Evolutionary conservation across 2,888 invertebrate species (phyloP).

Genomic region (Agrypnus murinus): DNA sequence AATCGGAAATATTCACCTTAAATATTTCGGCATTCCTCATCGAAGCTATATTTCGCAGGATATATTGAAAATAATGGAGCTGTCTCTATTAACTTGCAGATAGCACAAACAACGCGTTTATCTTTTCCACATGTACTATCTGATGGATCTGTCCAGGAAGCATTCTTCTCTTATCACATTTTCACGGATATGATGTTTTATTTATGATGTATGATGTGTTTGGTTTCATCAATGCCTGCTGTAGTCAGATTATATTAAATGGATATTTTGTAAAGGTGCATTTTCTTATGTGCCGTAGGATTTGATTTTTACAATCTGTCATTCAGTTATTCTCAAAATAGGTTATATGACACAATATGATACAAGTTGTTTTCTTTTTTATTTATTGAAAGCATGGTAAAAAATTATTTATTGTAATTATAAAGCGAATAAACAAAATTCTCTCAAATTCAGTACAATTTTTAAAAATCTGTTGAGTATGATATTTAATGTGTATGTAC

Average conservation of each 20-base stretch:
- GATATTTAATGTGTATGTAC: no score
- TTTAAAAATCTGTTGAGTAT: no score
- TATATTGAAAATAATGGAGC: conserved; percentile 28
- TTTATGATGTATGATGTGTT: conserved; percentile 32
- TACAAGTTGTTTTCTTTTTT: neutral
- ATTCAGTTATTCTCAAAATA: neutral
- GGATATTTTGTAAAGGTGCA: conserved; percentile 5
- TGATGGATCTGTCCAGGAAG: conserved; percentile 32
- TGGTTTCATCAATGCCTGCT: conserved; percentile 6
- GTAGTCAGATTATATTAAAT: conserved; percentile 17
- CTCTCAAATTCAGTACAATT: no score
- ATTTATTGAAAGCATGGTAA: neutral
- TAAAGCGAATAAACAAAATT: no score
- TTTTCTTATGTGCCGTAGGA: neutral
- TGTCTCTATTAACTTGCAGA: conserved; percentile 29
- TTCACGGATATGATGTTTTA: conserved; percentile 31
- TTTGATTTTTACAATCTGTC: neutral
- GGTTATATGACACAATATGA: neutral
- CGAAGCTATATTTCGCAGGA: conserved; percentile 16
- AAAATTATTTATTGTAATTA: neutral
- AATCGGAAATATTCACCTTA: conserved; percentile 26
- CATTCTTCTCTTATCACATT: conserved; percentile 29
- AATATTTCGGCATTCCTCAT: conserved; percentile 1
- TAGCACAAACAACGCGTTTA: conserved; percentile 33
- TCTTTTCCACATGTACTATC: conserved; percentile 31